phyloP scores from a whole-genome alignment of 35 echinoderm and acorn worm species.

The Ptychodera flava region DNA sequence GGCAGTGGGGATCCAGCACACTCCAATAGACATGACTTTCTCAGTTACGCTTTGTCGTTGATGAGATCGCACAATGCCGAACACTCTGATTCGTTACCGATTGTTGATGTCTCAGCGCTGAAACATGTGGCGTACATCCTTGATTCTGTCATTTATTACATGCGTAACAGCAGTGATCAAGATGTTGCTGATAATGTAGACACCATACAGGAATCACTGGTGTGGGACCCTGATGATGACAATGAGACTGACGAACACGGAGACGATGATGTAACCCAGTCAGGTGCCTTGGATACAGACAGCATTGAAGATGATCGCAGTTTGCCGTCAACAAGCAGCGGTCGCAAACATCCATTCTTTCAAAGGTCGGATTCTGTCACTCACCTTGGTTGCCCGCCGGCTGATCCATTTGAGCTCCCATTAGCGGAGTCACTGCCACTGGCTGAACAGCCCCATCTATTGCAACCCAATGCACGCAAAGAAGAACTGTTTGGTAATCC shows the following conservation, averaged over 20 bases:
- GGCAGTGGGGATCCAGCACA: conserved; percentile 42
- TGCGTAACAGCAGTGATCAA: conserved; percentile 56
- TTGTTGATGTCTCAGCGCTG: conserved; percentile 70
- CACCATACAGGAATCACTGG: conserved; percentile 12
- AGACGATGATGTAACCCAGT: conserved; percentile 46
- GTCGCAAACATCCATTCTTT: conserved; percentile 76
- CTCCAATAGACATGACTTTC: conserved; percentile 67
- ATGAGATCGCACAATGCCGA: conserved; percentile 94
- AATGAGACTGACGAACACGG: conserved; percentile 41
- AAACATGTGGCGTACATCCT: conserved; percentile 93
- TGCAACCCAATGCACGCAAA: conserved; percentile 75
- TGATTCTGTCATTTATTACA: conserved; percentile 80
- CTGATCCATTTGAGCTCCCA: conserved; percentile 77
- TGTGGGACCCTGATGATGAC: conserved; percentile 13
- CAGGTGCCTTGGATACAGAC: conserved; percentile 33
- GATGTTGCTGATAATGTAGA: conserved; percentile 37
- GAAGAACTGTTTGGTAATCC: conserved; percentile 92
- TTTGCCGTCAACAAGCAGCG: conserved; percentile 4
- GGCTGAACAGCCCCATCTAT: conserved; percentile 84
- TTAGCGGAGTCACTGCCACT: conserved; percentile 77
- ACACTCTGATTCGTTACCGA: conserved; percentile 70
- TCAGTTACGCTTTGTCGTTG: conserved; percentile 77
- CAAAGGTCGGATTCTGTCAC: conserved; percentile 85
- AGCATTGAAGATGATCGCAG: conserved; percentile 18
- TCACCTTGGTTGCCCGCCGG: conserved; percentile 82